Conservation (phyloP, 2,888 invertebrate genomes). For the Lucinisca nassula region DNA sequence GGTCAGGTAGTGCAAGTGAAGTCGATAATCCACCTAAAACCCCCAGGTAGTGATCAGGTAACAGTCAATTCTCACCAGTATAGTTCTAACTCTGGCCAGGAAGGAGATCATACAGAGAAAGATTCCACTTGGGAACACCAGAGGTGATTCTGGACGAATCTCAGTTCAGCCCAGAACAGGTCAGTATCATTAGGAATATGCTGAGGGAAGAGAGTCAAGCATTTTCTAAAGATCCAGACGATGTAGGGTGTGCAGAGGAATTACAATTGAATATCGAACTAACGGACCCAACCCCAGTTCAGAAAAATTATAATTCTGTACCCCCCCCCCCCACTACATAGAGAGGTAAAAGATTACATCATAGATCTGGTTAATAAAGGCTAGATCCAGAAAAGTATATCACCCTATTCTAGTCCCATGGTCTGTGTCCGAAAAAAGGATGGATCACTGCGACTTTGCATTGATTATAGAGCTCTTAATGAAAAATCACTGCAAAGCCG, state of each 20-base stretch:
- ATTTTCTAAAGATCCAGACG: conserved; percentile 57
- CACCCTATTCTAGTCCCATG: conserved; percentile 58
- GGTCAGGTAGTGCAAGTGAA: conserved; percentile 11
- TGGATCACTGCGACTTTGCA: conserved; percentile 49
- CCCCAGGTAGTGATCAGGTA: not conserved
- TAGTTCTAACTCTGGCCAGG: not conserved
- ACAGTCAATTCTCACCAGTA: not conserved
- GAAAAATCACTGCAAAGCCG: conserved; percentile 44
- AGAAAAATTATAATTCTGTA: conserved; percentile 56
- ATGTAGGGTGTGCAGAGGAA: conserved; percentile 51
- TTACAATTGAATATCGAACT: conserved; percentile 61
- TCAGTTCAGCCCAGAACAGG: conserved; percentile 20
- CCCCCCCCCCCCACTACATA: conserved; percentile 55
- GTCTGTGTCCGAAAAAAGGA: conserved; percentile 69
- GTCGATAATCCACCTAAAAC: conserved; percentile 19
- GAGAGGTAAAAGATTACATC: conserved; percentile 70
- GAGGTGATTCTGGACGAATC: conserved; percentile 12
- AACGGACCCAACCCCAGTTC: conserved; percentile 56
- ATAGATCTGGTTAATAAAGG: conserved; percentile 30
- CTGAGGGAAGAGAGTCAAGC: conserved; percentile 52
- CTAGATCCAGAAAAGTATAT: conserved; percentile 43
- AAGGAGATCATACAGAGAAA: not conserved
- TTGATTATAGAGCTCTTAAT: conserved; percentile 59
- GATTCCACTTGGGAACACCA: conserved; percentile 24
- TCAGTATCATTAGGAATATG: conserved; percentile 29